phyloP scores from a whole-genome alignment of 2,113 vertebrate genomes.

The Podarcis cretensis region DNA sequence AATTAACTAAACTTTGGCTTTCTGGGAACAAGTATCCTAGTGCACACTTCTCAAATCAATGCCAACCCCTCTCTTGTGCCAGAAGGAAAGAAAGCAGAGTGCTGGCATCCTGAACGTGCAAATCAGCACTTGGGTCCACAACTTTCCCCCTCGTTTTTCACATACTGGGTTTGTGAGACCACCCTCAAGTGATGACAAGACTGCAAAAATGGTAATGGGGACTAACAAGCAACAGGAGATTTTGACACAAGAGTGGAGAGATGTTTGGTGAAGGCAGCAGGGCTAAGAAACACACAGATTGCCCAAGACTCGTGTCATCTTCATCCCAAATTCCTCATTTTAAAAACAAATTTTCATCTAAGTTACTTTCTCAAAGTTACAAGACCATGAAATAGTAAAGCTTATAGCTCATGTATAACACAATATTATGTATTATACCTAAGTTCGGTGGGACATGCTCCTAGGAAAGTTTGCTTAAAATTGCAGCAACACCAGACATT shows the following conservation, averaged over 20 bases:
- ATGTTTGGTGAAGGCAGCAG: no score
- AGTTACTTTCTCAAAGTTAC: neutral
- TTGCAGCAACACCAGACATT: neutral
- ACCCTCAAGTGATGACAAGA: neutral
- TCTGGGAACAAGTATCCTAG: no score
- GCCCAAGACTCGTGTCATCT: neutral
- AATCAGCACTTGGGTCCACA: no score
- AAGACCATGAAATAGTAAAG: neutral
- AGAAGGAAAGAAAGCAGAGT: no score
- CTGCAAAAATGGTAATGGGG: neutral
- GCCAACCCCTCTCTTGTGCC: no score
- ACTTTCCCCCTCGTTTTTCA: neutral
- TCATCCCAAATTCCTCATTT: neutral
- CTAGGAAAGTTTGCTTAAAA: neutral
- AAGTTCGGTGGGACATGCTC: neutral
- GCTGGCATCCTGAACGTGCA: no score
- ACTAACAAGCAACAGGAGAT: neutral
- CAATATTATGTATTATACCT: neutral
- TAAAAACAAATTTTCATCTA: neutral
- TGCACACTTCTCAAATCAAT: no score
- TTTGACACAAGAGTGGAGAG: neutral
- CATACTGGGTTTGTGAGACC: neutral
- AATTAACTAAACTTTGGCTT: no score
- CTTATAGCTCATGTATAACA: neutral
- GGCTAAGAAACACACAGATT: neutral